These are phyloP conservation scores for Oceanodroma tethys DNA, from an alignment of 2,113 vertebrate species.

Conservation along the genomic window DNA sequence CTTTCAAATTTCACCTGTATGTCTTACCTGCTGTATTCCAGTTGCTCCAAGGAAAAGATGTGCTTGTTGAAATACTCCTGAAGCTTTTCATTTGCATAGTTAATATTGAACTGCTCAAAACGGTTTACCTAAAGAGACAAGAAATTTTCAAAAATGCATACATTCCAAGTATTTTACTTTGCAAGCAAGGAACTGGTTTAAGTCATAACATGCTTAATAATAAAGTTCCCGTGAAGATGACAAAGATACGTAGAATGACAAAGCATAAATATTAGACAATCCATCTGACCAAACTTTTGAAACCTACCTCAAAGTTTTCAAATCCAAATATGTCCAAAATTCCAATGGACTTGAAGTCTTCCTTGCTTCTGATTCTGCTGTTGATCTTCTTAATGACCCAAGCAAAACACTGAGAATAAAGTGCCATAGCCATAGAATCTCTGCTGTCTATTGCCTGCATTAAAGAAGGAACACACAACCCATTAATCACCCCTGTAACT, in stretches of 20 bases:
- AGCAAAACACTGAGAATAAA: slow-evolving; percentile 95
- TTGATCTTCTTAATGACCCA: slow-evolving; percentile 96
- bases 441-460: slow-evolving; percentile 90
- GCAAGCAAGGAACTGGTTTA: not conserved
- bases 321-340: slow-evolving; percentile 99
- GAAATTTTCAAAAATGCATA: not conserved
- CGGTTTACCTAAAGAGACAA: slow-evolving; percentile 84
- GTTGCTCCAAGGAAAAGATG: slow-evolving; percentile 97
- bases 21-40: slow-evolving; percentile 93
- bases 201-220: not conserved
- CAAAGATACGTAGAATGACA: not conserved
- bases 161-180: not conserved
- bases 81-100: slow-evolving; percentile 99
- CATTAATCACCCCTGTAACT: not conserved
- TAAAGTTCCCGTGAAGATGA: not conserved
- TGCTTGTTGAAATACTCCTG: slow-evolving; percentile 99
- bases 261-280: not conserved
- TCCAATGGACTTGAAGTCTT: slow-evolving; percentile 91
- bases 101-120: slow-evolving; percentile 99
- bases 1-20: not conserved
- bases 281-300: not conserved
- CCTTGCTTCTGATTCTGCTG: slow-evolving; percentile 86
- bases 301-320: slow-evolving; percentile 93
- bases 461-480: not conserved
- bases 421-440: slow-evolving; percentile 97